A percentile compares a stretch with the other conserved stretches of the same genome.
These are phyloP conservation scores for Drosophila mercatorum DNA, from an alignment of 2,888 invertebrate species.

Conservation along the genomic window DNA sequence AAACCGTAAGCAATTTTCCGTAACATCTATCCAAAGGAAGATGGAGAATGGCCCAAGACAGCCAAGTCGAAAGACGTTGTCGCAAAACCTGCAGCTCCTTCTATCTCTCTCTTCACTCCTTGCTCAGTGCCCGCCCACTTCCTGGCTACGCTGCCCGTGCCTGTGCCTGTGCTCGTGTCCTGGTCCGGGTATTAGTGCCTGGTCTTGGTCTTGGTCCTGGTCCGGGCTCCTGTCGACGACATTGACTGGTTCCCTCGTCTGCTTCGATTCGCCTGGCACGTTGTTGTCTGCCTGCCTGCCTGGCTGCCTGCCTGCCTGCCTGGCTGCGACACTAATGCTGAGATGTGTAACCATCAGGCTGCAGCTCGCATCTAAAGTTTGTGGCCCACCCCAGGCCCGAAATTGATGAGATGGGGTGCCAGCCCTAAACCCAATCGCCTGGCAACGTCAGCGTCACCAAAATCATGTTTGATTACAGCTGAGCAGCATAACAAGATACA, in stretches of 20 bases:
- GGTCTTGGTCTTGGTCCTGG: constrained; percentile 13
- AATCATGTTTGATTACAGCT: constrained; percentile 79
- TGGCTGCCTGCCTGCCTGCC: constrained; percentile 15
- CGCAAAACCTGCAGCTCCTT: constrained; percentile 50
- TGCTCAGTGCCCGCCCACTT: constrained; percentile 5
- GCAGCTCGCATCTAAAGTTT: constrained; percentile 35
- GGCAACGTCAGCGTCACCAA: constrained; percentile 32
- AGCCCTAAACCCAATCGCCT: constrained; percentile 5
- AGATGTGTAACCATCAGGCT: constrained; percentile 68
- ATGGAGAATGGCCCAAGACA: constrained; percentile 49
- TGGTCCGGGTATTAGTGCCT: constrained; percentile 14
- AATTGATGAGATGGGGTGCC: constrained; percentile 34
- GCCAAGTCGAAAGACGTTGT: constrained; percentile 56
- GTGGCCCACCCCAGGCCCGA: neutral
- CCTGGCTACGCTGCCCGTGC: constrained; percentile 13
- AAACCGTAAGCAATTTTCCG: constrained; percentile 81
- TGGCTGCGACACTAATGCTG: constrained; percentile 72
- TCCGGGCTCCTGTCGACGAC: constrained; percentile 61
- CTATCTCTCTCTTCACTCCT: constrained; percentile 3
- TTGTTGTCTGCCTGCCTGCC: constrained; percentile 45
- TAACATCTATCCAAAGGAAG: constrained; percentile 71
- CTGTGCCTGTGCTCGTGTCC: constrained; percentile 4
- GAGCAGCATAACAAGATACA: constrained; percentile 68
- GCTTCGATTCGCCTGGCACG: constrained; percentile 72
- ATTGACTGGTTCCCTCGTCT: constrained; percentile 66